Percentiles rank a stretch among this genome's conserved stretches.
Evolutionary conservation across 2,888 invertebrate genomes (phyloP).

Genomic region (Volucella inflata): DNA sequence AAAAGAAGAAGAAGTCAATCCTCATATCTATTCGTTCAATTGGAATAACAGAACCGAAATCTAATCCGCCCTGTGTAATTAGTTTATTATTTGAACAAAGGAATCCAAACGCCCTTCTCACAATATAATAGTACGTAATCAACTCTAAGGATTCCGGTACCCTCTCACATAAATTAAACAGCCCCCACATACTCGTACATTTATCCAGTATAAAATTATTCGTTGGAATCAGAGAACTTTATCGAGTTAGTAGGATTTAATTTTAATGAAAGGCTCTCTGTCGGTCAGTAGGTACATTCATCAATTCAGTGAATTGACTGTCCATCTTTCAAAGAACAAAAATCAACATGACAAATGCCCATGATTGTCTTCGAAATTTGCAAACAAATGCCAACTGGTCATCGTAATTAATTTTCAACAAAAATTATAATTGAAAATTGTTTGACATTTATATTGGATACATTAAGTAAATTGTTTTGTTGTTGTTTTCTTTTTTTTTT

Average conservation of each 20-base stretch:
- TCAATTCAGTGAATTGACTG: neutral
- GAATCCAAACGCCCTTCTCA: neutral
- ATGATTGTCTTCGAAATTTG: neutral
- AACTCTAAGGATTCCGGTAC: neutral
- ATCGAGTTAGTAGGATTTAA: conserved; percentile 13
- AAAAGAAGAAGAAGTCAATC: conserved; percentile 2
- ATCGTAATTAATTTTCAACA: conserved; percentile 16
- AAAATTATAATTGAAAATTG: conserved; percentile 27
- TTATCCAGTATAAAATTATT: conserved; percentile 8
- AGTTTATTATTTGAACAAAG: conserved; percentile 16
- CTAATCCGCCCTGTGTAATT: conserved; percentile 38
- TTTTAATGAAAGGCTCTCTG: conserved; percentile 1
- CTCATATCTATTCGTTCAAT: neutral
- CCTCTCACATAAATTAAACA: neutral
- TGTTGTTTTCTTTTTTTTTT: conserved; percentile 14
- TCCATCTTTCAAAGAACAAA: conserved; percentile 1
- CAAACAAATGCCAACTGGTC: neutral
- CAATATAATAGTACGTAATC: neutral
- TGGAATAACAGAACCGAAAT: conserved; percentile 3
- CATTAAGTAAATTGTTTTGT: neutral
- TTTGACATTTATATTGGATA: neutral
- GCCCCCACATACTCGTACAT: too few relatives aligned
- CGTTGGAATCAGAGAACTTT: conserved; percentile 2
- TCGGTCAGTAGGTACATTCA: neutral
- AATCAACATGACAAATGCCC: conserved; percentile 2